These are phyloP conservation scores for Aromia moschata DNA, from an alignment of 2,888 invertebrate species.

Conservation along the genomic window DNA sequence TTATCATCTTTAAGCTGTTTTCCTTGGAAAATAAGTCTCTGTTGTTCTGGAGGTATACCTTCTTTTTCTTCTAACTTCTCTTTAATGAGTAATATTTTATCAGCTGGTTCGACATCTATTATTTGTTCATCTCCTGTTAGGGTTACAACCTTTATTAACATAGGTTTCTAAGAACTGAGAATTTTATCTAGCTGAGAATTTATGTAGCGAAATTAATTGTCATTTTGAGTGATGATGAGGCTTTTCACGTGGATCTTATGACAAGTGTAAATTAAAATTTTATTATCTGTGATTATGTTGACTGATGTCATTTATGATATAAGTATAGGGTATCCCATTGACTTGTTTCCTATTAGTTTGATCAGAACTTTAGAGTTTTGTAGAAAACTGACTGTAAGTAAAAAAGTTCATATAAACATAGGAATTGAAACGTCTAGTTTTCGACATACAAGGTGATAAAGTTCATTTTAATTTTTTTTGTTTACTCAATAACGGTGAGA, in stretches of 20 bases:
- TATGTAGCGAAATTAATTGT: conserved; percentile 16
- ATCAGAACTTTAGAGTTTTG: too few relatives aligned
- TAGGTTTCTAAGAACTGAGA: conserved; percentile 39
- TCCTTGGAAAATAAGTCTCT: conserved; percentile 57
- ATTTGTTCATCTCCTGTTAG: conserved; percentile 58
- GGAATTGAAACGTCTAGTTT: too few relatives aligned
- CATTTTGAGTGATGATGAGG: conserved; percentile 20
- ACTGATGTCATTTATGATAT: too few relatives aligned
- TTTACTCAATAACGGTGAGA: too few relatives aligned
- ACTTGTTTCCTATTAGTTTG: too few relatives aligned
- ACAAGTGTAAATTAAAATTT: too few relatives aligned
- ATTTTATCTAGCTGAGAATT: conserved; percentile 31
- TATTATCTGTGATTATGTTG: too few relatives aligned
- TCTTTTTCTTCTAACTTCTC: conserved; percentile 60
- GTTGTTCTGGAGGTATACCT: conserved; percentile 60
- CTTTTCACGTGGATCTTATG: neutral
- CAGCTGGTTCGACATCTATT: conserved; percentile 57
- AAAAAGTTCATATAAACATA: too few relatives aligned
- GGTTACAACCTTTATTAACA: conserved; percentile 60
- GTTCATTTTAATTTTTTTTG: too few relatives aligned
- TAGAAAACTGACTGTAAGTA: too few relatives aligned
- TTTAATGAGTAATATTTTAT: conserved; percentile 57
- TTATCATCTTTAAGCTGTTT: conserved; percentile 59
- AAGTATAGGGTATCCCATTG: too few relatives aligned
- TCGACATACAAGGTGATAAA: too few relatives aligned